Conservation (phyloP, 2,888 invertebrate genomes). For the Mimas tiliae region DNA sequence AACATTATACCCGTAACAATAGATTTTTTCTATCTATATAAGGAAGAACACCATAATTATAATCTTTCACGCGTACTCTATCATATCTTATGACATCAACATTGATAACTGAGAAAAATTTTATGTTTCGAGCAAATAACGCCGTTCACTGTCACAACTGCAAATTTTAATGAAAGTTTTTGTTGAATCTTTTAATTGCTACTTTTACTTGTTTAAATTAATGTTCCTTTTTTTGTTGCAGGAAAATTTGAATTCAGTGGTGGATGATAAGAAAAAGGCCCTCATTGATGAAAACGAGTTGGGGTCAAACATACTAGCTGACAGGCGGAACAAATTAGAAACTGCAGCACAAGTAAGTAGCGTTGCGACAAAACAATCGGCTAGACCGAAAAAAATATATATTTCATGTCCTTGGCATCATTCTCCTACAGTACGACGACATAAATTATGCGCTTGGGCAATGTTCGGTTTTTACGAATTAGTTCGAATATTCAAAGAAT, state of each 20-base stretch:
- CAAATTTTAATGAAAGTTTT: slow-evolving; percentile 16
- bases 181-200: not conserved
- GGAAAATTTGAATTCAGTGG: slow-evolving; percentile 74
- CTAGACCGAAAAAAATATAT: too few relatives aligned
- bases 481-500: too few relatives aligned
- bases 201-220: not conserved
- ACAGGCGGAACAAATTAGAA: slow-evolving; percentile 81
- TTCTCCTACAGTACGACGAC: too few relatives aligned
- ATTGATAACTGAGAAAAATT: slow-evolving; percentile 11
- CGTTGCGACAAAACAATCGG: not conserved
- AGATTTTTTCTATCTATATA: slow-evolving; percentile 41
- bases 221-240: slow-evolving; percentile 57
- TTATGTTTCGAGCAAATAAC: slow-evolving; percentile 10
- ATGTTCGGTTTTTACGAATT: too few relatives aligned
- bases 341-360: slow-evolving; percentile 73
- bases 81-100: slow-evolving; percentile 21
- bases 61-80: slow-evolving; percentile 27
- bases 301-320: slow-evolving; percentile 73
- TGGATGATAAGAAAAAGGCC: slow-evolving; percentile 75
- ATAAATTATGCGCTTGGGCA: too few relatives aligned
- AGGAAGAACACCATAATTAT: slow-evolving; percentile 44
- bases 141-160: slow-evolving; percentile 3
- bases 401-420: too few relatives aligned
- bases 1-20: slow-evolving; percentile 50
- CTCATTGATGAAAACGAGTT: slow-evolving; percentile 74